phyloP scores from a whole-genome alignment of 2,113 vertebrate genomes.

The Sorex fumeus region DNA sequence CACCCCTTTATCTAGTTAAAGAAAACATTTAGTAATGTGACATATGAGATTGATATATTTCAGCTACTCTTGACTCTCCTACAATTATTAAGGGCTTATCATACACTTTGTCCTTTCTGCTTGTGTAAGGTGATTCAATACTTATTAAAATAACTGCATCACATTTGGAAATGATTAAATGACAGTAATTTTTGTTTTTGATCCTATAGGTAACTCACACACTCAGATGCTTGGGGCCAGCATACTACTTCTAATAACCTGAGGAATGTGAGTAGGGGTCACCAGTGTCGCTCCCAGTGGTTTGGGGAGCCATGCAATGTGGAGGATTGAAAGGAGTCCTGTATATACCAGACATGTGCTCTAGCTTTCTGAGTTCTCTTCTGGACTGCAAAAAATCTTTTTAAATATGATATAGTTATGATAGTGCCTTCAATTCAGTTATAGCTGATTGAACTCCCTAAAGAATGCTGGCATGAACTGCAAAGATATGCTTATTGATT shows the following conservation, averaged over 20 bases:
- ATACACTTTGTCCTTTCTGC: background rate
- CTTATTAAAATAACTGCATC: background rate
- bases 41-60: background rate
- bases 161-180: background rate
- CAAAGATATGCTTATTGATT: slow-evolving; percentile 53
- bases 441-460: background rate
- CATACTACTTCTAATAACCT: background rate
- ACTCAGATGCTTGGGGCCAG: background rate
- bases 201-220: background rate
- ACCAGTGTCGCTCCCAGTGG: too few relatives aligned
- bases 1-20: background rate
- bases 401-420: background rate
- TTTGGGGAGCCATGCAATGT: too few relatives aligned
- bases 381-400: too few relatives aligned
- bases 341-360: too few relatives aligned
- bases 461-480: background rate
- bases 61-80: background rate
- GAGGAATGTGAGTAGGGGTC: background rate
- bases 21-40: background rate
- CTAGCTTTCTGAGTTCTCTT: too few relatives aligned
- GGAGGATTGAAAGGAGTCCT: too few relatives aligned
- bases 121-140: slow-evolving; percentile 42
- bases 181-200: background rate
- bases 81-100: slow-evolving; percentile 23
- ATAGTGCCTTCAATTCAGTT: background rate